Conservation (phyloP, 2,797 vertebrate species). For the Myotis vivesi region DNA sequence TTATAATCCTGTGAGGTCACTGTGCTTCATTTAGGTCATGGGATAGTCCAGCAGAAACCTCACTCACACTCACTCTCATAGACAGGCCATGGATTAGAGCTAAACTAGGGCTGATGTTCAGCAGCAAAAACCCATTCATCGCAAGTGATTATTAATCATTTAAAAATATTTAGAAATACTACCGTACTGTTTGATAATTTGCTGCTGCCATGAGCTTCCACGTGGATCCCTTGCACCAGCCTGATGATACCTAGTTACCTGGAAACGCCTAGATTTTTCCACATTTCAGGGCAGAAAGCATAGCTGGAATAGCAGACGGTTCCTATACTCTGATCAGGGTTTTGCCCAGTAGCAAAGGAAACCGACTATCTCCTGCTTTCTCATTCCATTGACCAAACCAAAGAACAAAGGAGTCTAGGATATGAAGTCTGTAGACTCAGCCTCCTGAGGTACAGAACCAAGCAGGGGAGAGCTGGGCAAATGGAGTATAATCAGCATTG, state of each 20-base stretch:
- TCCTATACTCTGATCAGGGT: neutral
- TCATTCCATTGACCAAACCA: neutral
- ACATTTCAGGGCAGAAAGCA: neutral
- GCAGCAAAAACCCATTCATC: neutral
- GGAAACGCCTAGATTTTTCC: neutral
- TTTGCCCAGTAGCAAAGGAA: neutral
- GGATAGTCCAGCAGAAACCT: neutral
- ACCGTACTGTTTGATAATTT: neutral
- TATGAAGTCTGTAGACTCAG: neutral
- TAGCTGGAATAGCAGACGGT: neutral
- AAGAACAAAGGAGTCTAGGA: neutral
- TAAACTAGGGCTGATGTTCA: neutral
- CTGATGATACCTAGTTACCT: neutral
- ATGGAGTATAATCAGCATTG: neutral
- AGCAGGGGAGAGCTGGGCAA: neutral
- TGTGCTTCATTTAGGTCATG: neutral
- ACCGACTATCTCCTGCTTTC: neutral
- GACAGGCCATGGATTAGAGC: neutral
- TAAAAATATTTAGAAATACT: neutral
- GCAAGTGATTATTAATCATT: neutral
- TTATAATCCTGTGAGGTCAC: neutral
- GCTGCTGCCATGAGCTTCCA: neutral
- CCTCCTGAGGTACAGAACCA: neutral
- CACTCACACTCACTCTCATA: neutral
- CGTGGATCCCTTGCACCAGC: neutral